A percentile compares a stretch with the other conserved stretches of the same genome.
Conservation (phyloP, 2,113 vertebrate genomes). For the Oreochromis spilurus region DNA sequence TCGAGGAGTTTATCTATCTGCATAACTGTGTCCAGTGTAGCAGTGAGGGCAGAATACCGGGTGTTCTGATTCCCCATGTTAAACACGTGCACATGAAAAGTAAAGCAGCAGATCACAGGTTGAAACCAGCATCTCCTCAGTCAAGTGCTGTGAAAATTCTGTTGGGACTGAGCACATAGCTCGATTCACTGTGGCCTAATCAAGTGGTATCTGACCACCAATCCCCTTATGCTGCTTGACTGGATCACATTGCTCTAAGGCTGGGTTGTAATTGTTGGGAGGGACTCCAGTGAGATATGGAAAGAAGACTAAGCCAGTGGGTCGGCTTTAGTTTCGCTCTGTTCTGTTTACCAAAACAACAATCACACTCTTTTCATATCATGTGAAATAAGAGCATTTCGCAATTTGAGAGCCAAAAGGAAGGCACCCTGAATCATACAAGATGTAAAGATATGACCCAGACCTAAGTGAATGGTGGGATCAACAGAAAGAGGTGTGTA, state of each 20-base stretch:
- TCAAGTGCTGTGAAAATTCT: slow-evolving; percentile 60
- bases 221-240: slow-evolving; percentile 54
- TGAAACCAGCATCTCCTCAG: slow-evolving; percentile 39
- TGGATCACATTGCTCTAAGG: slow-evolving; percentile 17
- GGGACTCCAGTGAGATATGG: not conserved
- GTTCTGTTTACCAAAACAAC: not conserved
- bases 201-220: slow-evolving; percentile 52
- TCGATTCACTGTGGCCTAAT: slow-evolving; percentile 50
- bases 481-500: slow-evolving; percentile 32
- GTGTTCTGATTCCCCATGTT: slow-evolving; percentile 4
- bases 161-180: slow-evolving; percentile 36
- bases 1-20: too few species aligned
- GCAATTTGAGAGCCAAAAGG: not conserved
- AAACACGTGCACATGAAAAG: slow-evolving; percentile 7
- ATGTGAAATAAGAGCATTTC: slow-evolving; percentile 8
- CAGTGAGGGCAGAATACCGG: too few species aligned
- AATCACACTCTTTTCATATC: slow-evolving; percentile 15
- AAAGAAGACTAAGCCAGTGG: not conserved
- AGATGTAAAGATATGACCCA: not conserved
- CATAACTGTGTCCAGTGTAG: too few species aligned
- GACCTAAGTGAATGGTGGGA: not conserved
- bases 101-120: not conserved
- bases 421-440: not conserved
- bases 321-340: slow-evolving; percentile 1
- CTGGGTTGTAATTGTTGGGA: not conserved